Percentiles rank a stretch among this genome's conserved stretches.
Conservation (phyloP, 2,113 vertebrate species). For the Thermophis baileyi region DNA sequence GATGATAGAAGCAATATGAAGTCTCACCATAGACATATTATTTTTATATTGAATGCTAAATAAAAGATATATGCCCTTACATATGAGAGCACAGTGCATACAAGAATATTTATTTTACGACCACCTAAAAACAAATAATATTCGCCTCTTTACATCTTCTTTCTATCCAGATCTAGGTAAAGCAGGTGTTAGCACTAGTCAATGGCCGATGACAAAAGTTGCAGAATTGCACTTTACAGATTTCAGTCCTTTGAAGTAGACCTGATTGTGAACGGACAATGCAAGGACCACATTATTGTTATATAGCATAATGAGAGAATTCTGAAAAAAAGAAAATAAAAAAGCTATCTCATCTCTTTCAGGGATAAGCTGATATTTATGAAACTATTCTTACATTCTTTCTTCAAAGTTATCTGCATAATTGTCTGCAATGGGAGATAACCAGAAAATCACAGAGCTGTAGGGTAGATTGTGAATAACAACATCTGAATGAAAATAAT, state of each 20-base stretch:
- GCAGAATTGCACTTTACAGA: neutral
- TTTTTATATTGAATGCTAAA: neutral
- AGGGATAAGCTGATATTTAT: neutral
- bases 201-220: neutral
- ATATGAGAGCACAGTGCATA: too few relatives aligned
- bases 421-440: neutral
- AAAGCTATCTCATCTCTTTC: neutral
- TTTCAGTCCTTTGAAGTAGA: neutral
- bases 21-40: neutral
- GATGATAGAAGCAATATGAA: neutral
- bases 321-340: too few relatives aligned
- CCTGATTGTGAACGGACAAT: neutral
- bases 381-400: neutral
- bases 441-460: neutral
- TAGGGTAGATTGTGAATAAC: neutral
- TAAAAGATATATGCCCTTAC: neutral
- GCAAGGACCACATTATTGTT: neutral
- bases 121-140: neutral
- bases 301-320: neutral
- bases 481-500: neutral
- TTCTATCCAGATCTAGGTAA: neutral
- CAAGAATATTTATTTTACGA: neutral
- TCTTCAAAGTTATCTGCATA: neutral
- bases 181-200: neutral
- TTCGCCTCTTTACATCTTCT: neutral